Conservation (phyloP, 2,113 vertebrate species). For the Amphiprion ocellaris region DNA sequence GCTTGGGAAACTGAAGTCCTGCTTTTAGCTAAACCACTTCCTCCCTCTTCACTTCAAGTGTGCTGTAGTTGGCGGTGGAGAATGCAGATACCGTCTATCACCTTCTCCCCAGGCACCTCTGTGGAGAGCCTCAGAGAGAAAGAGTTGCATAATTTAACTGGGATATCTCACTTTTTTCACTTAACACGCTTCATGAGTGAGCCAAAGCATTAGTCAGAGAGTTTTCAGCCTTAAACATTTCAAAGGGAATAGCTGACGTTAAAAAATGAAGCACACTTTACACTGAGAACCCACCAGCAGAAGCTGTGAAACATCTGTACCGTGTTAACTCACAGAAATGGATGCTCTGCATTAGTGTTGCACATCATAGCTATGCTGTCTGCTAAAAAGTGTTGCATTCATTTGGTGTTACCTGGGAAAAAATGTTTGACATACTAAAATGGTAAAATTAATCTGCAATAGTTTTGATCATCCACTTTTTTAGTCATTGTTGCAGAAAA, state of each 20-base stretch:
- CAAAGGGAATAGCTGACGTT: conserved; percentile 41
- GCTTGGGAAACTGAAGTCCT: conserved; percentile 23
- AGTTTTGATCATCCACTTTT: too few relatives aligned
- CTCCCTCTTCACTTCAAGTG: conserved; percentile 50
- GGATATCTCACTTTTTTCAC: conserved; percentile 41
- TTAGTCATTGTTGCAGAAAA: too few relatives aligned
- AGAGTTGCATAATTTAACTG: conserved; percentile 67
- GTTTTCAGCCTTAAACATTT: conserved; percentile 45
- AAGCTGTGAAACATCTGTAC: conserved; percentile 13
- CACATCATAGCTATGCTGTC: background rate
- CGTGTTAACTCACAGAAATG: conserved; percentile 5
- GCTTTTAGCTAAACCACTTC: conserved; percentile 51
- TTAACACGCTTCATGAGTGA: conserved; percentile 33
- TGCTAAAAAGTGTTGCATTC: background rate
- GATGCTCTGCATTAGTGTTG: background rate
- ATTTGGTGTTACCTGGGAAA: too few relatives aligned
- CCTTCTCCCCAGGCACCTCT: conserved; percentile 50
- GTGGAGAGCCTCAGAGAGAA: conserved; percentile 52
- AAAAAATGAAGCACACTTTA: conserved; percentile 36
- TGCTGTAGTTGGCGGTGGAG: conserved; percentile 24
- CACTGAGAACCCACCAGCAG: background rate
- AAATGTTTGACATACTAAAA: too few relatives aligned
- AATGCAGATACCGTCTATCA: conserved; percentile 54
- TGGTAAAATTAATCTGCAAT: too few relatives aligned
- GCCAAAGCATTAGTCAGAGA: conserved; percentile 23